Conservation (phyloP, 2,113 vertebrate genomes). For the Petaurus breviceps region DNA sequence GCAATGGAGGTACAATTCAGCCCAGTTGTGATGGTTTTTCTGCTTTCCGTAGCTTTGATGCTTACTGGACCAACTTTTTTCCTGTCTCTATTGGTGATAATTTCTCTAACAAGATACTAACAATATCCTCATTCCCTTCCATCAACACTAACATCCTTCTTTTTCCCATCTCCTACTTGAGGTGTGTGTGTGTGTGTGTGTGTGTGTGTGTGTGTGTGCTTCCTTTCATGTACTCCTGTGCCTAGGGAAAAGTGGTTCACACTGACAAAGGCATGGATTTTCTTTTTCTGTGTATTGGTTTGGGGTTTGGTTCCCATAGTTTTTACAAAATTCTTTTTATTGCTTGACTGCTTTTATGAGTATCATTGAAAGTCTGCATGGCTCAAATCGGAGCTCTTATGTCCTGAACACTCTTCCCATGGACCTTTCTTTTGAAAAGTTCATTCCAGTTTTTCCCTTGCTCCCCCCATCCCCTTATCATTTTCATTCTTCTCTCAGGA, state of each 20-base stretch:
- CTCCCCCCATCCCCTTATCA: neutral
- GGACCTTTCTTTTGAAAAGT: neutral
- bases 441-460: no score
- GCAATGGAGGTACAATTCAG: neutral
- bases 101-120: neutral
- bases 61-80: neutral
- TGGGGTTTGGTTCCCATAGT: neutral
- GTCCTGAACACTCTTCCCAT: neutral
- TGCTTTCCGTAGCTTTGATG: neutral
- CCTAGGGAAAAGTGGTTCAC: neutral
- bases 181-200: neutral
- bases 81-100: neutral
- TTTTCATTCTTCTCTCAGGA: neutral
- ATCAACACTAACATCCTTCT: neutral
- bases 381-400: neutral
- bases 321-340: neutral
- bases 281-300: neutral
- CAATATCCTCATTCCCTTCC: neutral
- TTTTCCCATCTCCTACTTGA: neutral
- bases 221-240: neutral
- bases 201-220: neutral
- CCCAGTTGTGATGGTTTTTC: neutral
- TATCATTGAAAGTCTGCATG: neutral
- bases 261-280: neutral
- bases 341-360: neutral